These are phyloP conservation scores for Hemitrygon akajei DNA, from an alignment of 2,797 vertebrate genomes.

Conservation along the genomic window DNA sequence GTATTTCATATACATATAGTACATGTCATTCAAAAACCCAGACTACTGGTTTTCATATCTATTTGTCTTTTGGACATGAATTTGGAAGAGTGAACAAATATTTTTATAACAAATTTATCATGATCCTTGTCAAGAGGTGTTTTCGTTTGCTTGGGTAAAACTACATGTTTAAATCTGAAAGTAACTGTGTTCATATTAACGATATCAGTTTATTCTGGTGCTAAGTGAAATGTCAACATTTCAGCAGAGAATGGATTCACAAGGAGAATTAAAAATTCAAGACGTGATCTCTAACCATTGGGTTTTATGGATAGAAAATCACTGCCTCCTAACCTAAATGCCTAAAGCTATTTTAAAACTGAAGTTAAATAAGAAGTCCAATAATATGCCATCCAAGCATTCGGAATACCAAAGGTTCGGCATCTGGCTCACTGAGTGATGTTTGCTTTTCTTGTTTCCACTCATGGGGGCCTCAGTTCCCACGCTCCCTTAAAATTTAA, in stretches of 20 bases:
- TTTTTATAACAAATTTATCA: not conserved
- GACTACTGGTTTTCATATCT: not conserved
- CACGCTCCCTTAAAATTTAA: too few species aligned
- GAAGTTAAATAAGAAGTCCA: not conserved
- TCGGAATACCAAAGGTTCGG: too few species aligned
- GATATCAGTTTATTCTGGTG: not conserved
- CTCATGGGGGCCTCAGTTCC: too few species aligned
- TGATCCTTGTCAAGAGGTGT: not conserved
- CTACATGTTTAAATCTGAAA: not conserved
- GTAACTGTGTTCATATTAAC: not conserved
- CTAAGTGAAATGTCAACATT: not conserved
- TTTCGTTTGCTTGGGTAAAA: not conserved
- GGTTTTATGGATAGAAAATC: not conserved
- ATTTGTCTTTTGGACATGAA: not conserved
- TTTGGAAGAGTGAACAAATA: not conserved
- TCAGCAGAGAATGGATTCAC: not conserved
- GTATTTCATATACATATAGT: constrained; percentile 31
- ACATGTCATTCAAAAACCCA: not conserved
- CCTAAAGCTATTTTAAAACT: not conserved
- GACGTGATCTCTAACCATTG: not conserved
- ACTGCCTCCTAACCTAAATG: not conserved
- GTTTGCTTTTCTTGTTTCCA: too few species aligned
- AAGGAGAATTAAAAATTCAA: not conserved
- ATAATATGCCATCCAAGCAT: too few species aligned
- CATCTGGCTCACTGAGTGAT: too few species aligned